A percentile compares a stretch with the other conserved stretches of the same genome.
Conservation (phyloP, 2,888 invertebrate species). For the Polyommatus iphigenia region DNA sequence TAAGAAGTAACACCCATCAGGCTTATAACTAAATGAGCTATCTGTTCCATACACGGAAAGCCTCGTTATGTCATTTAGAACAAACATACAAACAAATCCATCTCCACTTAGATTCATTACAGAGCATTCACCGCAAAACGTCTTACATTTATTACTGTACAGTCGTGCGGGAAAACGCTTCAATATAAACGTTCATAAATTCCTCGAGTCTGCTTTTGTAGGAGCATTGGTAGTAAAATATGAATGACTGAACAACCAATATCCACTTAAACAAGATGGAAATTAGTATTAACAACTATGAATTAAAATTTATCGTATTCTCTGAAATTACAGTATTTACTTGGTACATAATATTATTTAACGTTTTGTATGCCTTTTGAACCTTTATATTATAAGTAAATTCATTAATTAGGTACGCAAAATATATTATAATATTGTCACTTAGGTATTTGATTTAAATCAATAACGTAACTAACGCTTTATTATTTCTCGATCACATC, state of each 20-base stretch:
- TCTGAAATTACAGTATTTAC: background rate
- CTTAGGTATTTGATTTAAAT: too few species aligned
- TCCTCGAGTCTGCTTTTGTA: background rate
- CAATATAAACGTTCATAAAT: slow-evolving; percentile 4
- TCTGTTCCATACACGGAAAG: slow-evolving; percentile 16
- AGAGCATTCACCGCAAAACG: slow-evolving; percentile 40
- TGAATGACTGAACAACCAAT: background rate
- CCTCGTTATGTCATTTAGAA: slow-evolving; percentile 26
- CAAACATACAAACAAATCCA: slow-evolving; percentile 34
- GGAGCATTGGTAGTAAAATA: background rate
- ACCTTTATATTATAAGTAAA: background rate
- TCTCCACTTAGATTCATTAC: slow-evolving; percentile 38
- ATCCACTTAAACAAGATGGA: background rate
- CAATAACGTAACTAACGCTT: too few species aligned
- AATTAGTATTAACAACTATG: background rate
- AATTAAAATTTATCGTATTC: background rate
- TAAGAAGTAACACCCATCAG: slow-evolving; percentile 1
- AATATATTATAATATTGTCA: too few species aligned
- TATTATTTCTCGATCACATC: too few species aligned
- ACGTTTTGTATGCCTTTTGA: background rate
- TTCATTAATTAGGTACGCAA: background rate
- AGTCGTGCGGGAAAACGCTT: slow-evolving; percentile 6
- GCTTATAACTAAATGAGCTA: background rate
- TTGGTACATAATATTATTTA: background rate
- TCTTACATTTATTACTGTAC: slow-evolving; percentile 35